These are phyloP conservation scores for Drosophila triauraria DNA, from an alignment of 1,140 invertebrate genomes.

Conservation along the genomic window DNA sequence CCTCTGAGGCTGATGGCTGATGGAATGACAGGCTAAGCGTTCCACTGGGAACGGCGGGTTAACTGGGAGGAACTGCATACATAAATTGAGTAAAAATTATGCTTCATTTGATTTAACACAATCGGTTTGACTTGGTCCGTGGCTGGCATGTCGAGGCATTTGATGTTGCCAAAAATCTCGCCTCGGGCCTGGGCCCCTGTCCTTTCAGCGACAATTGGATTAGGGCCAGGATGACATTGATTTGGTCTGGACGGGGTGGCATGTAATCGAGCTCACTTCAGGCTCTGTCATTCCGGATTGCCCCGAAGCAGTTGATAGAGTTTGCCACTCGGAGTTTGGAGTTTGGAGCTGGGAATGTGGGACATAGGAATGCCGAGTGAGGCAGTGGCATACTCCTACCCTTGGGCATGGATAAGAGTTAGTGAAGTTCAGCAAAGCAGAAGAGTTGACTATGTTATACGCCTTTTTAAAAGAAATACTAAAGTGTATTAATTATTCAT, in stretches of 20 bases:
- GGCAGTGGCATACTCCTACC: background rate
- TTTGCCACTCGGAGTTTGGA: constrained; percentile 8
- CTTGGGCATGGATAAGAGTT: background rate
- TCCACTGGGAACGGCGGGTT: constrained; percentile 62
- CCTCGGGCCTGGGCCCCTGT: constrained; percentile 3
- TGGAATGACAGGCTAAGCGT: constrained; percentile 71
- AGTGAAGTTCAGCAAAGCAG: too few relatives aligned
- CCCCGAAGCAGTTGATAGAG: constrained; percentile 18
- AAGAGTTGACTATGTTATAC: too few relatives aligned
- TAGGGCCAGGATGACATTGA: constrained; percentile 47
- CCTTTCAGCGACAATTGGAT: constrained; percentile 59
- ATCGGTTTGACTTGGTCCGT: constrained; percentile 56
- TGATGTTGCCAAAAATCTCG: constrained; percentile 24
- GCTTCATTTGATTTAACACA: constrained; percentile 83
- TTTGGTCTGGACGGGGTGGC: constrained; percentile 30
- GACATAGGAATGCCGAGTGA: background rate
- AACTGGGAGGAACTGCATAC: constrained; percentile 38
- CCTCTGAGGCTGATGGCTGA: constrained; percentile 1
- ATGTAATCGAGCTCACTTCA: constrained; percentile 52
- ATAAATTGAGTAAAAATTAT: constrained; percentile 83
- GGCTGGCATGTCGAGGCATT: constrained; percentile 51
- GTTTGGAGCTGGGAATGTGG: background rate
- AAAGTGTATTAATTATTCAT: background rate
- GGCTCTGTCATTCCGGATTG: constrained; percentile 30
- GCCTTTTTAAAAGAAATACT: background rate